Evolutionary conservation across 2,113 vertebrate species (phyloP).

Genomic region (Misgurnus mizolepis): DNA sequence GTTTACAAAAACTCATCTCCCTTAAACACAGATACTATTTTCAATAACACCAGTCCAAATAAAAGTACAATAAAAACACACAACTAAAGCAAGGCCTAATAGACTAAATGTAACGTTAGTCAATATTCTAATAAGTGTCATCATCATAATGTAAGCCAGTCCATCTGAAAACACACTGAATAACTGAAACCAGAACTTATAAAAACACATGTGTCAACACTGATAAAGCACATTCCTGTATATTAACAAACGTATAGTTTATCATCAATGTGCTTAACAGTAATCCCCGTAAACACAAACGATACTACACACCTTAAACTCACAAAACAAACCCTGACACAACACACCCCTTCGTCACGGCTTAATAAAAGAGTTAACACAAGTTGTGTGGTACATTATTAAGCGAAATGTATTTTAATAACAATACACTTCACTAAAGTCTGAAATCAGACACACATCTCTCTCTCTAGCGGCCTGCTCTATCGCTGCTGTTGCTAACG

Average conservation of each 20-base stretch:
- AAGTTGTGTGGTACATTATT: too few species aligned
- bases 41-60: too few species aligned
- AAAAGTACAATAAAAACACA: too few species aligned
- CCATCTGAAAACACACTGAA: neutral
- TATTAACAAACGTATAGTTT: too few species aligned
- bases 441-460: neutral
- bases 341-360: neutral
- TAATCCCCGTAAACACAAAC: neutral
- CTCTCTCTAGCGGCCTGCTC: constrained; percentile 21
- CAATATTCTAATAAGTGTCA: too few species aligned
- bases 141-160: neutral
- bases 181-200: neutral
- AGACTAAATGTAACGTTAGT: too few species aligned
- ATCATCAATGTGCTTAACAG: neutral
- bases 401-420: neutral
- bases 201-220: too few species aligned
- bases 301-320: neutral
- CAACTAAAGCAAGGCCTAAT: too few species aligned
- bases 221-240: too few species aligned
- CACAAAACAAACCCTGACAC: neutral
- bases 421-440: neutral
- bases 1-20: too few species aligned
- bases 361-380: neutral
- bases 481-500: constrained; percentile 14
- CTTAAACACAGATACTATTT: too few species aligned